Conservation (phyloP, 1,140 invertebrate genomes). For the Armadillidium nasatum region DNA sequence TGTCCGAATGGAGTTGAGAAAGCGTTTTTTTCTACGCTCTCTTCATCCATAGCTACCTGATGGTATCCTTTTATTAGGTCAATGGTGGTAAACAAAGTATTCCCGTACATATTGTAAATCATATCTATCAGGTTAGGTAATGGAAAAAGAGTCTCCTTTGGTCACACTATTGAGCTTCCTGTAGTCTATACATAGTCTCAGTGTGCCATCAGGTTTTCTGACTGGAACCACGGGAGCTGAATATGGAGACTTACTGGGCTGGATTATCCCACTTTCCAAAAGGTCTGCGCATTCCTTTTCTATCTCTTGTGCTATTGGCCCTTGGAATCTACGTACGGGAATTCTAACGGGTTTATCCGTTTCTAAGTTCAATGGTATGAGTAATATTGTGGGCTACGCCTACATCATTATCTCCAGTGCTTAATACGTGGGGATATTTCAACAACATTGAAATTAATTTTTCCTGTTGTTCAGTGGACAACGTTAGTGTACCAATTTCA, state of each 20-base stretch:
- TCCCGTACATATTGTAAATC: background rate
- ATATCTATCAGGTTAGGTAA: background rate
- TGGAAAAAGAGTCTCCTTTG: background rate
- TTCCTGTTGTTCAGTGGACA: no score
- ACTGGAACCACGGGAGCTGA: background rate
- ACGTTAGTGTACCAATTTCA: no score
- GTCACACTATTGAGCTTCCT: background rate
- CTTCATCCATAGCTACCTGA: background rate
- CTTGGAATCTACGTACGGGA: background rate
- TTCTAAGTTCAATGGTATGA: no score
- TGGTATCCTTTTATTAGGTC: background rate
- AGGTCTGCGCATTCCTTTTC: background rate
- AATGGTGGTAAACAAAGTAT: background rate
- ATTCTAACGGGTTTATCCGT: no score
- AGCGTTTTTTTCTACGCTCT: background rate
- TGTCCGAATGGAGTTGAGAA: background rate
- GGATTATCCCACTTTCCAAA: background rate
- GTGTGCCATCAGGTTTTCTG: background rate
- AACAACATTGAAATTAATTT: no score
- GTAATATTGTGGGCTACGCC: no score
- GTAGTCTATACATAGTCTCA: conserved; percentile 3
- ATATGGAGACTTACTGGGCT: background rate
- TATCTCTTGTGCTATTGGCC: background rate
- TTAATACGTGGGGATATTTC: no score
- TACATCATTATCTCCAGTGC: no score